These are phyloP conservation scores for Pionites leucogaster DNA, from an alignment of 2,113 vertebrate genomes.

Conservation along the genomic window DNA sequence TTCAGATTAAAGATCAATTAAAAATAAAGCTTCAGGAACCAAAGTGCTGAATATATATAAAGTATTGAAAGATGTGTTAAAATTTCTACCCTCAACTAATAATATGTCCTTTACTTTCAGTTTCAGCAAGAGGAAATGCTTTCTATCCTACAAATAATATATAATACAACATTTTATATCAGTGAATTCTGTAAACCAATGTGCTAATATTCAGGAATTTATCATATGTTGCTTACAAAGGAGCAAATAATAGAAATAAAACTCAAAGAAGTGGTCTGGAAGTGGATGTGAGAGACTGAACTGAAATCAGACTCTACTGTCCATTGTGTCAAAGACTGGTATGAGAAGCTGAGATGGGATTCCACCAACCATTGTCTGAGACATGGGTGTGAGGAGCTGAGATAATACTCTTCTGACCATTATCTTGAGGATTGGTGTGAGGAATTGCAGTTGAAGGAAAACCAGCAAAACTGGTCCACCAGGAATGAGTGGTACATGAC, in stretches of 20 bases:
- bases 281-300: not conserved
- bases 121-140: not conserved
- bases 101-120: not conserved
- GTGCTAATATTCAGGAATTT: not conserved
- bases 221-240: not conserved
- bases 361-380: not conserved
- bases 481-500: not conserved
- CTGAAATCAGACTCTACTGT: not conserved
- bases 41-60: not conserved
- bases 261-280: not conserved
- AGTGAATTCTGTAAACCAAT: not conserved
- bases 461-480: not conserved
- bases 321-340: not conserved
- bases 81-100: not conserved
- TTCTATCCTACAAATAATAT: not conserved
- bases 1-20: not conserved
- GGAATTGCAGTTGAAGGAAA: not conserved
- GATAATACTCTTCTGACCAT: not conserved
- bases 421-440: not conserved
- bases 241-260: not conserved
- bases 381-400: not conserved
- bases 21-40: not conserved
- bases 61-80: not conserved
- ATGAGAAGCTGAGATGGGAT: not conserved
- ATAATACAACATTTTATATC: not conserved